These are phyloP conservation scores for Anthopleura sola DNA, from an alignment of 64 coral and sea anemone genomes.

Conservation along the genomic window DNA sequence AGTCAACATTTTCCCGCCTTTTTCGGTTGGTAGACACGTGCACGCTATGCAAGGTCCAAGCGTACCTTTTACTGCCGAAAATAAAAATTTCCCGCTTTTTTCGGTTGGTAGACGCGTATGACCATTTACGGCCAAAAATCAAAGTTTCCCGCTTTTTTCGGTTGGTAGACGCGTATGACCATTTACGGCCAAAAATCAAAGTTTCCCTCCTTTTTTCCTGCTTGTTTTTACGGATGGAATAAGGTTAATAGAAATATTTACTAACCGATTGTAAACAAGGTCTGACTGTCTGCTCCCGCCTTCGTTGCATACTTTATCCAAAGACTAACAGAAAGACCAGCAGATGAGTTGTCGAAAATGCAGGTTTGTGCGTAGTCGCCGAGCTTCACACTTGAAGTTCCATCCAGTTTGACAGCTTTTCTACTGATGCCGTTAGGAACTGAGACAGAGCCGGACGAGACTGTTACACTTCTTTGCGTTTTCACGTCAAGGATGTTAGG, in stretches of 20 bases:
- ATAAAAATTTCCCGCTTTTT: no score
- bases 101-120: no score
- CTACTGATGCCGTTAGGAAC: slow-evolving; percentile 19
- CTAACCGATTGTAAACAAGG: slow-evolving; percentile 33
- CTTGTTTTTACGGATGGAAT: not conserved
- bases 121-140: no score
- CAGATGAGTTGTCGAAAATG: not conserved
- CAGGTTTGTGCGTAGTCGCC: not conserved
- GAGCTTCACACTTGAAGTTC: slow-evolving; percentile 1
- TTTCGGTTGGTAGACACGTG: not conserved
- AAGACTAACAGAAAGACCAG: slow-evolving; percentile 22
- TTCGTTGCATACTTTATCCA: slow-evolving; percentile 39
- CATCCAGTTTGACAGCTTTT: slow-evolving; percentile 27
- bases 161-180: no score
- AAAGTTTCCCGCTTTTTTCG: no score
- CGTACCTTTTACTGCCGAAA: no score
- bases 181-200: no score
- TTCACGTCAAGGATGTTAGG: not conserved
- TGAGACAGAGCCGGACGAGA: not conserved
- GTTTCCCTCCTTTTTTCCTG: no score
- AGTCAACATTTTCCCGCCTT: not conserved
- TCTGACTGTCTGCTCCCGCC: not conserved
- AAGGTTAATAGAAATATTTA: not conserved
- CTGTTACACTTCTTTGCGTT: not conserved
- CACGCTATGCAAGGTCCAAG: not conserved